Evolutionary conservation across 92 coral and sea anemone species (phyloP).

Genomic region (Heliopora coerulea): DNA sequence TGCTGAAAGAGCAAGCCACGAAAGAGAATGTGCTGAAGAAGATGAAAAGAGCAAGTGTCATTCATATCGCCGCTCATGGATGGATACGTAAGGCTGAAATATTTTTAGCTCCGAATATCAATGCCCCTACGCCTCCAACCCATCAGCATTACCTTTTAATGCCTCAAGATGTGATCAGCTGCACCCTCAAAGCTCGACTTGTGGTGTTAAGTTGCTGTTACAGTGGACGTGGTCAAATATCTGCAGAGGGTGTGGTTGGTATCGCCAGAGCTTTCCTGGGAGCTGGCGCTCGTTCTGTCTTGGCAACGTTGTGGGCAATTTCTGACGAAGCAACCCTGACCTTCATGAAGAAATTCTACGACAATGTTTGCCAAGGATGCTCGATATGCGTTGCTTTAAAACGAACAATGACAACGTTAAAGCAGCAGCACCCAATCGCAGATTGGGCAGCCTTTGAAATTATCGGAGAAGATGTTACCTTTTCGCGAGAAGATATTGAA

Average conservation of each 20-base stretch:
- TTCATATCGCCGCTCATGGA: slow-evolving; percentile 54
- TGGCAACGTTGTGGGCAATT: slow-evolving; percentile 44
- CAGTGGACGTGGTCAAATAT: slow-evolving; percentile 19
- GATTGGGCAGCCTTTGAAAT: slow-evolving; percentile 48
- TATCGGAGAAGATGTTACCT: slow-evolving; percentile 43
- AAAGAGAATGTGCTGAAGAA: slow-evolving; percentile 21
- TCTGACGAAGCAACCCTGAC: slow-evolving; percentile 28
- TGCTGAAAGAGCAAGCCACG: slow-evolving; percentile 43
- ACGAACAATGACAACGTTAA: slow-evolving; percentile 27
- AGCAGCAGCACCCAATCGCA: background rate
- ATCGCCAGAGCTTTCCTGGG: slow-evolving; percentile 53
- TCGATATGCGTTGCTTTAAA: slow-evolving; percentile 31
- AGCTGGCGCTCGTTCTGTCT: slow-evolving; percentile 44
- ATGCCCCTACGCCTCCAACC: background rate
- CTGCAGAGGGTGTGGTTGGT: slow-evolving; percentile 47
- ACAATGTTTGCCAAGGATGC: slow-evolving; percentile 22
- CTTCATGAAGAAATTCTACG: slow-evolving; percentile 39
- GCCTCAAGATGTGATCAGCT: background rate
- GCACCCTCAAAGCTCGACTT: background rate
- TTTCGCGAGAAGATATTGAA: slow-evolving; percentile 30
- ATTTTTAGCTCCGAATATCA: slow-evolving; percentile 28
- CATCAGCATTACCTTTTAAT: background rate
- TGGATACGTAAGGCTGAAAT: slow-evolving; percentile 31
- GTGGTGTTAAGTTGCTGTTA: too few species aligned
- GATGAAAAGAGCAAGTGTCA: slow-evolving; percentile 5